Evolutionary conservation across 2,113 vertebrate genomes (phyloP).

Genomic region (Hypocryptadius cinnamomeus): DNA sequence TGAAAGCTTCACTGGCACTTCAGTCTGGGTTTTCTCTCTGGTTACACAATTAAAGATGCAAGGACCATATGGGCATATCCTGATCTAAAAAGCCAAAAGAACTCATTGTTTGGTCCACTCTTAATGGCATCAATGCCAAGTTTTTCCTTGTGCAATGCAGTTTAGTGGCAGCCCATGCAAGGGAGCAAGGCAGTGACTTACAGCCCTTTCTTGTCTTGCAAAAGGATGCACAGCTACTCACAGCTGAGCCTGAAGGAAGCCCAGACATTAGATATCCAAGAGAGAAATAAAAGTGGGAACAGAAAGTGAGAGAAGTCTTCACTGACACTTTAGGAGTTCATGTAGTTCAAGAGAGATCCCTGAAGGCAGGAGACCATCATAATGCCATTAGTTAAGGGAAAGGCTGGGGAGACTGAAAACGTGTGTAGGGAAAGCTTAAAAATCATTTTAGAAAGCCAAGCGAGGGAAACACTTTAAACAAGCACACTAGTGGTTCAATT

Average conservation of each 20-base stretch:
- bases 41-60: background rate
- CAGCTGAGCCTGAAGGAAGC: background rate
- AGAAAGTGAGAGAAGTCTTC: background rate
- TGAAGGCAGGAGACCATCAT: background rate
- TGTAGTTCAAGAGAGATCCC: background rate
- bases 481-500: slow-evolving; percentile 7
- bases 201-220: background rate
- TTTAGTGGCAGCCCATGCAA: background rate
- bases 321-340: background rate
- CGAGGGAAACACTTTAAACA: background rate
- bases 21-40: background rate
- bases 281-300: background rate
- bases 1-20: background rate
- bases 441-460: background rate
- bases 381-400: background rate
- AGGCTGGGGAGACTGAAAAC: background rate
- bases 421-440: background rate
- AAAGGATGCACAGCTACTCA: background rate
- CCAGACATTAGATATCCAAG: background rate
- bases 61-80: background rate
- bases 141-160: background rate
- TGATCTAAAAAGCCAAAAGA: background rate
- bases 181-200: background rate
- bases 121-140: background rate
- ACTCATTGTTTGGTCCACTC: background rate